Evolutionary conservation across 2,888 invertebrate genomes (phyloP).

Genomic region (Tachystola acroxantha): DNA sequence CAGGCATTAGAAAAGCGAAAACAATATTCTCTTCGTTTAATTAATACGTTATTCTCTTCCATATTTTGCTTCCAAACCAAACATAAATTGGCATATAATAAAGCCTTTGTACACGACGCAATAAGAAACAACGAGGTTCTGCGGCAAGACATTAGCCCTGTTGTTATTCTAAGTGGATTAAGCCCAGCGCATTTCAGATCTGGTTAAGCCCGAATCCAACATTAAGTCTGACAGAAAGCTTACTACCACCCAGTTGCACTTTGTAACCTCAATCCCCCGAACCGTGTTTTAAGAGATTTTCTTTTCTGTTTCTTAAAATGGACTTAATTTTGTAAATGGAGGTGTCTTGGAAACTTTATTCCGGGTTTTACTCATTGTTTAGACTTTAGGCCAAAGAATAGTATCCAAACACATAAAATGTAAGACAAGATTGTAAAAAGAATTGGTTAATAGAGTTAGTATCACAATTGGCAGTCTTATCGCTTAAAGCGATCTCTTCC

Average conservation of each 20-base stretch:
- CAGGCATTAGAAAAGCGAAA: too few relatives aligned
- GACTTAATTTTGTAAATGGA: conserved; percentile 7
- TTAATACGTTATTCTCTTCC: too few relatives aligned
- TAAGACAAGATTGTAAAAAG: too few relatives aligned
- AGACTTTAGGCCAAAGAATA: too few relatives aligned
- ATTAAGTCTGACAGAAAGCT: conserved; percentile 63
- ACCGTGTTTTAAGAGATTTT: conserved; percentile 17
- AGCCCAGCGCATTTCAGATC: conserved; percentile 69
- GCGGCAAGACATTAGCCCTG: conserved; percentile 54
- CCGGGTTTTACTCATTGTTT: too few relatives aligned
- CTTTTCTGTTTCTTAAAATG: conserved; percentile 8
- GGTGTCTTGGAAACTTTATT: not conserved
- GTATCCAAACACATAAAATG: too few relatives aligned
- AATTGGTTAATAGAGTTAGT: too few relatives aligned
- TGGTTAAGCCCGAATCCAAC: conserved; percentile 62
- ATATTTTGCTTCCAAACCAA: too few relatives aligned
- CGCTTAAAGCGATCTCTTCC: too few relatives aligned
- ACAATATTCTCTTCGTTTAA: too few relatives aligned
- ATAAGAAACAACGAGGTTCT: conserved; percentile 11
- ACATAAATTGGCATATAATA: conserved; percentile 4
- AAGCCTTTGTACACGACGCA: conserved; percentile 1
- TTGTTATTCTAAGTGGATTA: conserved; percentile 76
- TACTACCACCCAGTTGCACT: conserved; percentile 46
- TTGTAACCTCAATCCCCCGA: conserved; percentile 37
- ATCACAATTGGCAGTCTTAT: too few relatives aligned